phyloP scores from a whole-genome alignment of 2,888 invertebrate genomes.

The Agriopis aurantiaria region DNA sequence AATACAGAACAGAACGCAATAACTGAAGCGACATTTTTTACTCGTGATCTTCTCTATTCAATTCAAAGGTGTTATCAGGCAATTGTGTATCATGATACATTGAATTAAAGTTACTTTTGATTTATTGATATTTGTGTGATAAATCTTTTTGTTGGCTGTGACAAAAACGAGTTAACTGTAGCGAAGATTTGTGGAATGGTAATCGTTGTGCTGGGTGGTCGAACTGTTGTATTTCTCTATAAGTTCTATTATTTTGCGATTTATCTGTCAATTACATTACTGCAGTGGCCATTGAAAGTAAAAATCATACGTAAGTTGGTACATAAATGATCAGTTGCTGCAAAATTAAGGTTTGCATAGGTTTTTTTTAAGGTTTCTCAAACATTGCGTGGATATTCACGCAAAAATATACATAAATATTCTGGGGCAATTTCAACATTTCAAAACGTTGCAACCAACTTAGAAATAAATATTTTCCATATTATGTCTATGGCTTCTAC shows the following conservation, averaged over 20 bases:
- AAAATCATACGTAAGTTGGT: neutral
- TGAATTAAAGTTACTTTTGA: conserved; percentile 34
- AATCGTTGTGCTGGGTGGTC: conserved; percentile 44
- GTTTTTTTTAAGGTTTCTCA: too few species aligned
- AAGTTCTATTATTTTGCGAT: conserved; percentile 33
- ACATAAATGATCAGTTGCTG: too few species aligned
- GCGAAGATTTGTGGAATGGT: conserved; percentile 44
- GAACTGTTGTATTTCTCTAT: conserved; percentile 28
- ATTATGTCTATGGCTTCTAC: too few species aligned
- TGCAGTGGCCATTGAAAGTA: neutral
- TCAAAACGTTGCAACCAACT: too few species aligned
- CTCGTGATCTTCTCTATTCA: conserved; percentile 34
- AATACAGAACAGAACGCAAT: conserved; percentile 26
- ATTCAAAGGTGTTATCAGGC: conserved; percentile 20
- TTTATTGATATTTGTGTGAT: conserved; percentile 15
- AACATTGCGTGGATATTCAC: too few species aligned
- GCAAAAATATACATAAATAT: too few species aligned
- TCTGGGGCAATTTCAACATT: too few species aligned
- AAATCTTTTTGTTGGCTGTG: conserved; percentile 17
- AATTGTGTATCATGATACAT: conserved; percentile 33
- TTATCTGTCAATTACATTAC: conserved; percentile 14
- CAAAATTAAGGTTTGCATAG: too few species aligned
- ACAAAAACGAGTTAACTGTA: conserved; percentile 38
- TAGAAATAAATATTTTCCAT: too few species aligned
- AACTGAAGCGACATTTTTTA: conserved; percentile 28